These are phyloP conservation scores for Eupsittula cactorum DNA, from an alignment of 2,113 vertebrate genomes.

Conservation along the genomic window DNA sequence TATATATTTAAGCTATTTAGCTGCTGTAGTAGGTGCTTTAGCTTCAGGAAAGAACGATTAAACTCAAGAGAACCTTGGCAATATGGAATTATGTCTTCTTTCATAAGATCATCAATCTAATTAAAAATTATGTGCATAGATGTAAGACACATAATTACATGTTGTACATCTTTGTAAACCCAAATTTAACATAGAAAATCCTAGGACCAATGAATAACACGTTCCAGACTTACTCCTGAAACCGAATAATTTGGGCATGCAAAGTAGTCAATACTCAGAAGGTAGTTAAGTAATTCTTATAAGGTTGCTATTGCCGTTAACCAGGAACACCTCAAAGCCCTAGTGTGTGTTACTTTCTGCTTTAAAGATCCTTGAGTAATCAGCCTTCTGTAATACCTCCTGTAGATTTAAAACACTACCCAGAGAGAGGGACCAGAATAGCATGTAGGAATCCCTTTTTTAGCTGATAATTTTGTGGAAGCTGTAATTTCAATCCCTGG, in stretches of 20 bases:
- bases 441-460: not conserved
- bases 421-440: not conserved
- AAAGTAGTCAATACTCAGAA: not conserved
- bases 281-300: not conserved
- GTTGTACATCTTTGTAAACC: not conserved
- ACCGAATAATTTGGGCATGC: not conserved
- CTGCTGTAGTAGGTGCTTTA: not conserved
- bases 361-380: not conserved
- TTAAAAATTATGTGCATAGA: not conserved
- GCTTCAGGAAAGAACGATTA: not conserved
- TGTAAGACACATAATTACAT: not conserved
- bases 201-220: not conserved
- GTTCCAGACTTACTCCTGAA: not conserved
- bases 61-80: not conserved
- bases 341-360: not conserved
- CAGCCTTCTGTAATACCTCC: not conserved
- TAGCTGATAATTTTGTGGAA: not conserved
- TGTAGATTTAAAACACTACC: not conserved
- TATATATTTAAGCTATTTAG: not conserved
- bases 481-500: not conserved
- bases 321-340: not conserved
- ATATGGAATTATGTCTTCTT: not conserved
- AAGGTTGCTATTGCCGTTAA: not conserved
- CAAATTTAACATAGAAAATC: not conserved
- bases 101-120: not conserved